phyloP scores from a whole-genome alignment of 2,888 invertebrate species.

The Mycogona germanica region DNA sequence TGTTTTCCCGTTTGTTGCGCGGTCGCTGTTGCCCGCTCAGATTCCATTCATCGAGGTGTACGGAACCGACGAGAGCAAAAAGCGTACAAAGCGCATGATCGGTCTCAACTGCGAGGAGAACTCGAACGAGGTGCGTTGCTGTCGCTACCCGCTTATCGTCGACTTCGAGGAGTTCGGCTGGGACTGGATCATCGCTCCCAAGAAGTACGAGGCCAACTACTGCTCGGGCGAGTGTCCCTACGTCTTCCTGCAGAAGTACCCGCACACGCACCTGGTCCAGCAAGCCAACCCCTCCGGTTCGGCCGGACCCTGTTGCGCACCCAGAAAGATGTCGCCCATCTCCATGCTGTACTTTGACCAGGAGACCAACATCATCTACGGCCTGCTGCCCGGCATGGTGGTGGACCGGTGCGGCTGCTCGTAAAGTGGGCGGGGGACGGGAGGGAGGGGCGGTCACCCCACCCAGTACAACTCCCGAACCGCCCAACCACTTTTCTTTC shows the following conservation, averaged over 20 bases:
- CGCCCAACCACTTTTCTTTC: no score
- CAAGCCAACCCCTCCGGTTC: constrained; percentile 61
- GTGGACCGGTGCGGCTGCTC: constrained; percentile 88
- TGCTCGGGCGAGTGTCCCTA: constrained; percentile 90
- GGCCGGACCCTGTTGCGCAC: constrained; percentile 85
- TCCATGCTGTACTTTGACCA: constrained; percentile 87
- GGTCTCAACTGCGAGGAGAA: constrained; percentile 74
- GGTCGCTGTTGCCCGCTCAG: no score
- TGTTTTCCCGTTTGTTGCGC: background rate
- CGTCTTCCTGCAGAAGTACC: constrained; percentile 71
- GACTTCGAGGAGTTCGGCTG: constrained; percentile 93
- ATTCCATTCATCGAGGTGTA: constrained; percentile 28
- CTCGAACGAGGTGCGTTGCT: constrained; percentile 71
- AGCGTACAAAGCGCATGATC: constrained; percentile 58
- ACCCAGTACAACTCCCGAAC: no score
- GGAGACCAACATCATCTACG: constrained; percentile 72
- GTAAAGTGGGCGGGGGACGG: no score
- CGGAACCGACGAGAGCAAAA: constrained; percentile 25
- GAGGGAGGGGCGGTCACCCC: no score
- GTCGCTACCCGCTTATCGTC: constrained; percentile 83
- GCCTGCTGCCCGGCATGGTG: constrained; percentile 84
- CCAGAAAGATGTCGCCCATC: constrained; percentile 60
- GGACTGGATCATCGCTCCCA: constrained; percentile 97
- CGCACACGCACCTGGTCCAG: constrained; percentile 77
- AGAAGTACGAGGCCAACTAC: constrained; percentile 87